These are phyloP conservation scores for Rhinoraja longicauda DNA, from an alignment of 2,797 vertebrate genomes.

Conservation along the genomic window DNA sequence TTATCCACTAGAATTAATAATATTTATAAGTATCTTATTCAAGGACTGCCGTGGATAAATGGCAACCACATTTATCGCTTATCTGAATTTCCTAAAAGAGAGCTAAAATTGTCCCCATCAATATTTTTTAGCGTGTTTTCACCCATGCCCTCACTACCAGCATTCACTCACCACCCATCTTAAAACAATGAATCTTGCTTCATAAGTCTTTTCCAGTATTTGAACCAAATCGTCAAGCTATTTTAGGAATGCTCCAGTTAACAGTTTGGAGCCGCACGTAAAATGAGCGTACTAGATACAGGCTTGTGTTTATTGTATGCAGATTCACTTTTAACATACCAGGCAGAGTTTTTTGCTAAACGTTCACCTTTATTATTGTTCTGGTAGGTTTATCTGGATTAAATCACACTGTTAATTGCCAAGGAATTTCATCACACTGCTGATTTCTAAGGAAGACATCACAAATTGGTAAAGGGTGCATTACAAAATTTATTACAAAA, in stretches of 20 bases:
- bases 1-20: not conserved
- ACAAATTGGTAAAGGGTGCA: not conserved
- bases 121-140: not conserved
- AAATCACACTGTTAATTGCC: no score
- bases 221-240: not conserved
- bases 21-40: not conserved
- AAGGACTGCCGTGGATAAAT: not conserved
- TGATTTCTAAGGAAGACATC: not conserved
- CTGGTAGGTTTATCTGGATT: no score
- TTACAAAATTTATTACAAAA: not conserved
- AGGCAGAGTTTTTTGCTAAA: not conserved
- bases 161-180: not conserved
- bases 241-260: not conserved
- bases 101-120: not conserved
- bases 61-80: not conserved
- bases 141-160: not conserved
- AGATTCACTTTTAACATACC: not conserved
- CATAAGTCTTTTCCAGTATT: not conserved
- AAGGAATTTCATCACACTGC: not conserved
- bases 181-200: not conserved
- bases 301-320: not conserved
- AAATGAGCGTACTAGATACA: no score
- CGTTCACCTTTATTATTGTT: slow-evolving; percentile 18
- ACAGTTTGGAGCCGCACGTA: not conserved
- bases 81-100: not conserved